A percentile compares a stretch with the other conserved stretches of the same genome.
Conservation (phyloP, 1,140 invertebrate genomes). For the Zophobas atratus region DNA sequence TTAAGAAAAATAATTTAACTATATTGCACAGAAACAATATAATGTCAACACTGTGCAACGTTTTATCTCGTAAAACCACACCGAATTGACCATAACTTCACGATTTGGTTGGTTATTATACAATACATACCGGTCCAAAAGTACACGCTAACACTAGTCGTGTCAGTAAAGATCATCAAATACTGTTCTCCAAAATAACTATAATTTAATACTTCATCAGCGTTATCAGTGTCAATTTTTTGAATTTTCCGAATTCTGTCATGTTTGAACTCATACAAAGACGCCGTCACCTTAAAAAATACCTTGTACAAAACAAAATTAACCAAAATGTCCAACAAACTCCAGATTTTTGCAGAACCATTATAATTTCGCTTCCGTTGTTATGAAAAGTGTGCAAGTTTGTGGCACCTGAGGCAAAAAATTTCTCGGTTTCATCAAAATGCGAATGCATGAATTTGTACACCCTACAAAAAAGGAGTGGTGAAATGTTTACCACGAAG, state of each 20-base stretch:
- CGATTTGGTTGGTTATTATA: neutral
- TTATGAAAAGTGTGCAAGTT: constrained; percentile 47
- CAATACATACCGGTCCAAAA: constrained; percentile 52
- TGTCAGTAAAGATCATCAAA: constrained; percentile 51
- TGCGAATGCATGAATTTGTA: constrained; percentile 58
- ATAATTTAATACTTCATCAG: constrained; percentile 51
- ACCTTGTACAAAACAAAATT: neutral
- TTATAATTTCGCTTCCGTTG: constrained; percentile 53
- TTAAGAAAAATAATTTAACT: no score
- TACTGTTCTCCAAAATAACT: constrained; percentile 26
- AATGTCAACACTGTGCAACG: no score
- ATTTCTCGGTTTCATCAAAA: constrained; percentile 56
- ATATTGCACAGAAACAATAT: no score
- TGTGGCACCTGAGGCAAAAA: constrained; percentile 37
- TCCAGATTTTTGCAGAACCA: constrained; percentile 47
- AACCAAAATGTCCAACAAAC: neutral
- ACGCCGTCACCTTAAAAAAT: constrained; percentile 34
- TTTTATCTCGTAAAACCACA: no score
- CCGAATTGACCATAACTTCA: no score
- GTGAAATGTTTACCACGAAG: neutral
- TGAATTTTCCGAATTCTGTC: constrained; percentile 55
- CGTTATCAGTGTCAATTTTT: constrained; percentile 45
- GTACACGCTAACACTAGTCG: constrained; percentile 35
- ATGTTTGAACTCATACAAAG: constrained; percentile 55
- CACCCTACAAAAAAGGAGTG: constrained; percentile 51